A percentile compares a stretch with the other conserved stretches of the same genome.
Conservation (phyloP, 2,797 vertebrate genomes). For the Enoplosus armatus region DNA sequence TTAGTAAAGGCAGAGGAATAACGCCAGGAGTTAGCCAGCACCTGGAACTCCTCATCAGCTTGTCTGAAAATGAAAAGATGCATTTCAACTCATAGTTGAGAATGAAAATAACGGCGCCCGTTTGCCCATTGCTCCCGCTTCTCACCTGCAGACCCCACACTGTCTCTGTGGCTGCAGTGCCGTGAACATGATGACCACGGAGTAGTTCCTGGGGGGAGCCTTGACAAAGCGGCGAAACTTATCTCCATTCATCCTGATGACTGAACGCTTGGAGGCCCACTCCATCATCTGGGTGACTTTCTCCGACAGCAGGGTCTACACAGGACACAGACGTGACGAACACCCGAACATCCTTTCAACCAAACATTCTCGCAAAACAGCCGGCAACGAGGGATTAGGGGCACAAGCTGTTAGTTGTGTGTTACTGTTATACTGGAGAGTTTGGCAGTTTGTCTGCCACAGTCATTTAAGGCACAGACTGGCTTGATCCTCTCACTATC, state of each 20-base stretch:
- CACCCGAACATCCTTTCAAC: too few relatives aligned
- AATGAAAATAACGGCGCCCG: neutral
- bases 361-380: too few relatives aligned
- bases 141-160: constrained; percentile 96
- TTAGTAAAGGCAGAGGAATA: constrained; percentile 98
- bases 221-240: constrained; percentile 96
- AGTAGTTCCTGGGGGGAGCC: constrained; percentile 96
- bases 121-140: neutral
- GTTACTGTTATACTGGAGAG: too few relatives aligned
- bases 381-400: too few relatives aligned
- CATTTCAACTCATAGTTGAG: neutral
- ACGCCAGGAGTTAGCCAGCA: constrained; percentile 98
- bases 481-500: neutral
- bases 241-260: constrained; percentile 96
- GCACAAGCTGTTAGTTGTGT: too few relatives aligned
- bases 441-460: too few relatives aligned
- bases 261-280: constrained; percentile 93
- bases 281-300: constrained; percentile 97
- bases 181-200: constrained; percentile 97
- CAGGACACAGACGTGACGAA: constrained; percentile 20
- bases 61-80: constrained; percentile 85
- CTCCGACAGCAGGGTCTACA: constrained; percentile 93
- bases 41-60: constrained; percentile 97
- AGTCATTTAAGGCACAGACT: too few relatives aligned
- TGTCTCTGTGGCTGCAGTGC: constrained; percentile 97